Percentiles rank a stretch among this genome's conserved stretches.
These are phyloP conservation scores for Prenolepis imparis DNA, from an alignment of 2,888 invertebrate genomes.

Conservation along the genomic window DNA sequence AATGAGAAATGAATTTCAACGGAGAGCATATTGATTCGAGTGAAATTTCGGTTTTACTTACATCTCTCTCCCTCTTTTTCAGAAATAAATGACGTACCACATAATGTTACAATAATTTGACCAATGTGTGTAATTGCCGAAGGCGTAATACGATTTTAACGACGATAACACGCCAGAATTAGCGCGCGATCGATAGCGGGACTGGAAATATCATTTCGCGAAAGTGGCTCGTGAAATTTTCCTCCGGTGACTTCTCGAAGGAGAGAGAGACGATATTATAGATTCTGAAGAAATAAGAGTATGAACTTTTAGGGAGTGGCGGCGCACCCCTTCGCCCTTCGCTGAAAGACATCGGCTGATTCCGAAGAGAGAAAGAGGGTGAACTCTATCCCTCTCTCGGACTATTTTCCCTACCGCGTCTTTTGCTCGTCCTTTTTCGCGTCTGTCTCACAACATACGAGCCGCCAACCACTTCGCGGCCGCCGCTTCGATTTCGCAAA, in stretches of 20 bases:
- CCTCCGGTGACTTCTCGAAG: background rate
- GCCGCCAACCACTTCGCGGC: constrained; percentile 1
- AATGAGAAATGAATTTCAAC: too few relatives aligned
- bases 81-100: background rate
- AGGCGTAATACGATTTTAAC: constrained; percentile 24
- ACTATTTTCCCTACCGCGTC: constrained; percentile 26
- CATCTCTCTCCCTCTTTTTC: background rate
- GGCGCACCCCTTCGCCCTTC: constrained; percentile 37
- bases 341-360: constrained; percentile 40
- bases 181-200: constrained; percentile 43
- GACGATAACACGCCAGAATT: constrained; percentile 32
- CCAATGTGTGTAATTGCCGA: constrained; percentile 12
- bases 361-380: background rate
- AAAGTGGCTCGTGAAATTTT: constrained; percentile 34
- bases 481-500: constrained; percentile 55
- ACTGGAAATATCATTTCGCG: constrained; percentile 25
- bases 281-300: constrained; percentile 22
- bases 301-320: constrained; percentile 43
- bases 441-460: constrained; percentile 37
- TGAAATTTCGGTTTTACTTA: constrained; percentile 6
- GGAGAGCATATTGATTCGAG: constrained; percentile 18
- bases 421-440: constrained; percentile 37
- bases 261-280: constrained; percentile 17
- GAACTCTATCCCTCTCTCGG: background rate
- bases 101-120: background rate